Evolutionary conservation across 2,888 invertebrate genomes (phyloP).

Genomic region (Eupithecia exiguata): DNA sequence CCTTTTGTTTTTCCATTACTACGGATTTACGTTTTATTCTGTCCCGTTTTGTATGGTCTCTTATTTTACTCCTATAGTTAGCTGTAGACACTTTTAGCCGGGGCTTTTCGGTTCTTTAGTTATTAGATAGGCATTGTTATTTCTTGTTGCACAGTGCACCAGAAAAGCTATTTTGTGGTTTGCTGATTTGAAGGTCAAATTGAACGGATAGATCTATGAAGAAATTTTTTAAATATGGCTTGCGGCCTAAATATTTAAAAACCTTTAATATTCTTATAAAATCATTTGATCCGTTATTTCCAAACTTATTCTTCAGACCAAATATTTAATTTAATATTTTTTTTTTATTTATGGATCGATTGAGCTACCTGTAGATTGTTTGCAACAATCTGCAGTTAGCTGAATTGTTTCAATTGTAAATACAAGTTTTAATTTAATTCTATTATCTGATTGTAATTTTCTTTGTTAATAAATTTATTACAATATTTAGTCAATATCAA

Average conservation of each 20-base stretch:
- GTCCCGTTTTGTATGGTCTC: slow-evolving; percentile 5
- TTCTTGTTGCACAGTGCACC: background rate
- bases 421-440: too few species aligned
- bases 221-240: background rate
- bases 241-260: background rate
- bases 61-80: background rate
- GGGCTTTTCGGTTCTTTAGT: background rate
- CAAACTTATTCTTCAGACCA: too few species aligned
- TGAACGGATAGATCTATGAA: background rate
- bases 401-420: too few species aligned
- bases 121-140: background rate
- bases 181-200: background rate
- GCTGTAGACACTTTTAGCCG: background rate
- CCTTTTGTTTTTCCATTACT: slow-evolving; percentile 13
- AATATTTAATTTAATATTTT: too few species aligned
- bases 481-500: background rate
- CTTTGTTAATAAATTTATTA: too few species aligned
- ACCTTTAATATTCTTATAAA: background rate
- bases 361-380: too few species aligned
- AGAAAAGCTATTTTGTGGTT: background rate
- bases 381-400: too few species aligned
- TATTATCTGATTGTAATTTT: too few species aligned
- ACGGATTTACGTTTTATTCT: slow-evolving; percentile 5
- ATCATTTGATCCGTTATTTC: background rate
- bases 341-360: too few species aligned